Percentiles rank a stretch among this genome's conserved stretches.
phyloP scores from a whole-genome alignment of 2,797 vertebrate species.

The Heliangelus exortis region DNA sequence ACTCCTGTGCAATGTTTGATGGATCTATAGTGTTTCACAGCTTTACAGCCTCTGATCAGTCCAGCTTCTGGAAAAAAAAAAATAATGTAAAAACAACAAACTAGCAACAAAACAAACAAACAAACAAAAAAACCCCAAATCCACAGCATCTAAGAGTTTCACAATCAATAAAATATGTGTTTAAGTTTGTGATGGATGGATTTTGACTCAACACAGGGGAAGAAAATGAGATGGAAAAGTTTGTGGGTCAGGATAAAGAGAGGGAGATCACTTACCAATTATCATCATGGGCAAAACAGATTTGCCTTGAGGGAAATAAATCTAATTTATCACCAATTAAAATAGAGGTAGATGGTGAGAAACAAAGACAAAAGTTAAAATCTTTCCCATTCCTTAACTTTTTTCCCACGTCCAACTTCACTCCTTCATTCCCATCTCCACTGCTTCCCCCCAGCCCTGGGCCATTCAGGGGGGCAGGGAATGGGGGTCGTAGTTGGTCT shows the following conservation, averaged over 20 bases:
- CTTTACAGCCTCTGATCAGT: not conserved
- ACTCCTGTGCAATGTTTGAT: not conserved
- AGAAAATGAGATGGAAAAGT: not conserved
- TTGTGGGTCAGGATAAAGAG: not conserved
- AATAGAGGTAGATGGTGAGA: not conserved
- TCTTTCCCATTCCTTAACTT: not conserved
- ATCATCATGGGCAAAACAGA: not conserved
- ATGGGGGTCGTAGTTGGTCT: too few species aligned
- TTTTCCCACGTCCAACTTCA: not conserved
- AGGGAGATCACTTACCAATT: not conserved
- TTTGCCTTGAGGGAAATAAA: not conserved
- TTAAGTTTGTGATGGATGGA: not conserved
- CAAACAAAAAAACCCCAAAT: too few species aligned
- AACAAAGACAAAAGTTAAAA: too few species aligned
- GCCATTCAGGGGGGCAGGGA: not conserved
- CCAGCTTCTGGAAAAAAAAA: not conserved
- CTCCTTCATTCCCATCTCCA: not conserved
- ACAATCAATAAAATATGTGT: not conserved
- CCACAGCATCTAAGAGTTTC: rapidly evolving
- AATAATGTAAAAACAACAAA: too few species aligned
- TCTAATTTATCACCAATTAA: not conserved
- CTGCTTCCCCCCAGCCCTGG: not conserved
- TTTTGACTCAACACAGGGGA: not conserved
- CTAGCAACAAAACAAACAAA: too few species aligned
- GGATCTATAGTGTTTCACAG: not conserved